phyloP scores from a whole-genome alignment of 1,140 invertebrate genomes.

The Drosophila teissieri region DNA sequence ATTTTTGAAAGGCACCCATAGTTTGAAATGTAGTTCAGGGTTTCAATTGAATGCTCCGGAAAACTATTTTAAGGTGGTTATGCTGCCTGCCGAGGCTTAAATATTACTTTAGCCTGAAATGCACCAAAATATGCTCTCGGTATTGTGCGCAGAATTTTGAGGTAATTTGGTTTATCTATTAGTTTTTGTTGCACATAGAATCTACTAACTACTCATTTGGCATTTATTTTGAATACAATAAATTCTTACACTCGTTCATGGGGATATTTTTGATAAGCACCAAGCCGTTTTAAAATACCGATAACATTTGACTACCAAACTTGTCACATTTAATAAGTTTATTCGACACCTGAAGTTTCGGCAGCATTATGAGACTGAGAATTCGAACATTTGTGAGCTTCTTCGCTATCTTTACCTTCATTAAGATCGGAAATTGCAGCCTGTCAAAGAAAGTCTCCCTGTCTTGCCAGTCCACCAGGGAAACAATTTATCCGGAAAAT shows the following conservation, averaged over 20 bases:
- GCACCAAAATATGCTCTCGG: neutral
- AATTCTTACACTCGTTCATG: neutral
- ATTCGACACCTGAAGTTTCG: neutral
- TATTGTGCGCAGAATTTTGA: neutral
- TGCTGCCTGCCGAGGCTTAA: neutral
- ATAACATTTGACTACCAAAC: neutral
- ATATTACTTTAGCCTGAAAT: neutral
- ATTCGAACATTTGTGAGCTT: neutral
- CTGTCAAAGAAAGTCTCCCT: conserved; percentile 4
- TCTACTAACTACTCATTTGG: no score
- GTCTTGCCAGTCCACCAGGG: neutral
- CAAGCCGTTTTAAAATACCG: no score
- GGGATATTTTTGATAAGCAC: neutral
- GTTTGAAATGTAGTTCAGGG: conserved; percentile 30
- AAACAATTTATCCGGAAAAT: conserved; percentile 50
- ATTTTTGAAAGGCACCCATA: conserved; percentile 31
- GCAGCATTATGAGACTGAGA: neutral
- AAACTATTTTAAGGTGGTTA: conserved; percentile 5
- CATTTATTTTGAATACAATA: no score
- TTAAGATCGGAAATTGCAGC: conserved; percentile 26
- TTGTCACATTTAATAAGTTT: neutral
- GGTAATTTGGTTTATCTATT: neutral
- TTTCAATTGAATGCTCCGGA: conserved; percentile 11
- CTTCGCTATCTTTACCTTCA: conserved; percentile 21
- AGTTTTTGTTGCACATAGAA: neutral